Conservation (phyloP, 1,140 invertebrate species). For the Calephelis virginiensis region DNA sequence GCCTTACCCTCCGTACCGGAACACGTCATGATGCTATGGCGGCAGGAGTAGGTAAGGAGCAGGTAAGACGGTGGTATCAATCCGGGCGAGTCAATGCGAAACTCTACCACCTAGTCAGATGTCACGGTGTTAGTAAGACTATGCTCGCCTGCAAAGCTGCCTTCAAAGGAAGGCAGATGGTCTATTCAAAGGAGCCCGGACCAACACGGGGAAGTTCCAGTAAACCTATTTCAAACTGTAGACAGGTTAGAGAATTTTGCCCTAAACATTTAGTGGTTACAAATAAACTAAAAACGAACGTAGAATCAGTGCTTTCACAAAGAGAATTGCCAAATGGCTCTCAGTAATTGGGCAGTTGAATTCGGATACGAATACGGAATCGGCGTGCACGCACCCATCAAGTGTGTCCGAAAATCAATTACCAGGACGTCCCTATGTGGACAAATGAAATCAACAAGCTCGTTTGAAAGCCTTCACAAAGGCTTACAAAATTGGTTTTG, state of each 20-base stretch:
- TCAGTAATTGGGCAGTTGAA: conserved; percentile 45
- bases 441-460: conserved; percentile 34
- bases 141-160: too few relatives aligned
- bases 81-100: too few relatives aligned
- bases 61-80: too few relatives aligned
- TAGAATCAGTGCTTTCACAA: conserved; percentile 28
- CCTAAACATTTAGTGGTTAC: neutral
- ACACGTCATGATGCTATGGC: too few relatives aligned
- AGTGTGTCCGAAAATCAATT: conserved; percentile 51
- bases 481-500: conserved; percentile 17
- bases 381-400: conserved; percentile 30
- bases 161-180: too few relatives aligned
- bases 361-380: conserved; percentile 43
- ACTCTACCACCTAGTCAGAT: too few relatives aligned
- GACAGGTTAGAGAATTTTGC: neutral
- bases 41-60: too few relatives aligned
- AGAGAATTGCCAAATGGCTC: conserved; percentile 46
- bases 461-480: conserved; percentile 23
- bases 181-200: too few relatives aligned
- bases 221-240: too few relatives aligned
- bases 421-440: conserved; percentile 39
- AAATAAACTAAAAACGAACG: neutral
- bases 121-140: too few relatives aligned
- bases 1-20: too few relatives aligned
- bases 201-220: too few relatives aligned